Conservation (phyloP, 2,797 vertebrate genomes). For the Epinephelus coioides region DNA sequence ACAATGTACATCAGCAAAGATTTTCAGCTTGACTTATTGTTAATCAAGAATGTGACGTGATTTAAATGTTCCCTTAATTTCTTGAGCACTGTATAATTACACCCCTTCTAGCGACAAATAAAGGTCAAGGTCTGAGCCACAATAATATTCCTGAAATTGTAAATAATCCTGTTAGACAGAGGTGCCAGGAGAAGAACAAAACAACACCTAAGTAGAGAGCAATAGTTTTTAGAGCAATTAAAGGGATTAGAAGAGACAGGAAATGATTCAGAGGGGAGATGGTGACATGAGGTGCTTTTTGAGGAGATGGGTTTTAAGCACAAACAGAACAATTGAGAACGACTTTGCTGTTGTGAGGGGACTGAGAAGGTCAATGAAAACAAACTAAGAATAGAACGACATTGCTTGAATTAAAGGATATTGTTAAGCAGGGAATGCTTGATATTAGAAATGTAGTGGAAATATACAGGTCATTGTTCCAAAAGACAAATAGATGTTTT, state of each 20-base stretch:
- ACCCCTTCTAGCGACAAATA: constrained; percentile 15
- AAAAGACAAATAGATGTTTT: neutral
- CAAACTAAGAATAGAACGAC: constrained; percentile 10
- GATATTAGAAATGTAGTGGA: neutral
- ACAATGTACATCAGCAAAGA: no score
- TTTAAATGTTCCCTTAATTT: no score
- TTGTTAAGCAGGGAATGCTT: neutral
- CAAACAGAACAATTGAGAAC: neutral
- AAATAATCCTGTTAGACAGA: constrained; percentile 33
- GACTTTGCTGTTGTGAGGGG: constrained; percentile 8
- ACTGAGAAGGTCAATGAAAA: constrained; percentile 20
- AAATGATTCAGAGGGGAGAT: constrained; percentile 36
- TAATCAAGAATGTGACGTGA: no score
- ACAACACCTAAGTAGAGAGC: constrained; percentile 22
- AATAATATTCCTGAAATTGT: constrained; percentile 24
- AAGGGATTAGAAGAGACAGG: constrained; percentile 14
- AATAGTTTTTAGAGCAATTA: constrained; percentile 42
- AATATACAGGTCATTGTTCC: neutral
- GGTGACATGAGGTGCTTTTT: constrained; percentile 17
- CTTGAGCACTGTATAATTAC: constrained; percentile 7
- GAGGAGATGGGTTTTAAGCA: constrained; percentile 20
- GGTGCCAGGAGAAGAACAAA: constrained; percentile 12
- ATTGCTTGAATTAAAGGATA: neutral
- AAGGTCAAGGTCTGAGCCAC: constrained; percentile 42
- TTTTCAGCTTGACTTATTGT: no score